Percentiles rank a stretch among this genome's conserved stretches.
Conservation (phyloP, 2,888 invertebrate genomes). For the Cheilosia grossa region DNA sequence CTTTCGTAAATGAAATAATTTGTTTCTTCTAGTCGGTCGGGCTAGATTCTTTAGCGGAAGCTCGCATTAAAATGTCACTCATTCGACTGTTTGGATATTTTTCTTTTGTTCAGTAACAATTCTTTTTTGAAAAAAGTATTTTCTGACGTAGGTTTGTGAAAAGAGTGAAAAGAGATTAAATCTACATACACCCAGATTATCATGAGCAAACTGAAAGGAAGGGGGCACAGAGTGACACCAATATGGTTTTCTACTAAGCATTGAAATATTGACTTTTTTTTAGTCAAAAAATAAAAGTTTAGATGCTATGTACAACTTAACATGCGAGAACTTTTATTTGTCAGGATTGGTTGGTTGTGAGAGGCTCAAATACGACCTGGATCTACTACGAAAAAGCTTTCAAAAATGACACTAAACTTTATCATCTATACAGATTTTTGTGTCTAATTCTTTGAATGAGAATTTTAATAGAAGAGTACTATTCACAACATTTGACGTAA, state of each 20-base stretch:
- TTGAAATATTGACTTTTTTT: too few species aligned
- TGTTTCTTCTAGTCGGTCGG: not conserved
- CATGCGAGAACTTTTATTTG: not conserved
- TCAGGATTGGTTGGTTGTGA: not conserved
- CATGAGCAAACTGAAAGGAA: conserved; percentile 16
- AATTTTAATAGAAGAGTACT: too few species aligned
- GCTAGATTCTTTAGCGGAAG: conserved; percentile 19
- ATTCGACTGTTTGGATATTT: conserved; percentile 17
- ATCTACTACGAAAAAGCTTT: too few species aligned
- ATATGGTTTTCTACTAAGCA: too few species aligned
- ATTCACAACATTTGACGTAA: too few species aligned
- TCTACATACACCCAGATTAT: not conserved
- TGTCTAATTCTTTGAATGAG: too few species aligned
- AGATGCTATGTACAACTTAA: too few species aligned
- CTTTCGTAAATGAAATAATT: conserved; percentile 17
- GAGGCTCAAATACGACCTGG: not conserved
- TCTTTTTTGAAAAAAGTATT: conserved; percentile 6
- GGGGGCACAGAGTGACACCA: conserved; percentile 23
- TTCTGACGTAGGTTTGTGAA: conserved; percentile 8
- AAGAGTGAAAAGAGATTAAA: not conserved
- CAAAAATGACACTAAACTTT: too few species aligned
- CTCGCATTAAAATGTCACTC: conserved; percentile 50
- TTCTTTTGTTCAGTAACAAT: conserved; percentile 9
- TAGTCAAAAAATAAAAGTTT: too few species aligned
- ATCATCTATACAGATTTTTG: too few species aligned